Percentiles rank a stretch among this genome's conserved stretches.
phyloP scores from a whole-genome alignment of 2,888 invertebrate species.

The Apocheima hispidaria region DNA sequence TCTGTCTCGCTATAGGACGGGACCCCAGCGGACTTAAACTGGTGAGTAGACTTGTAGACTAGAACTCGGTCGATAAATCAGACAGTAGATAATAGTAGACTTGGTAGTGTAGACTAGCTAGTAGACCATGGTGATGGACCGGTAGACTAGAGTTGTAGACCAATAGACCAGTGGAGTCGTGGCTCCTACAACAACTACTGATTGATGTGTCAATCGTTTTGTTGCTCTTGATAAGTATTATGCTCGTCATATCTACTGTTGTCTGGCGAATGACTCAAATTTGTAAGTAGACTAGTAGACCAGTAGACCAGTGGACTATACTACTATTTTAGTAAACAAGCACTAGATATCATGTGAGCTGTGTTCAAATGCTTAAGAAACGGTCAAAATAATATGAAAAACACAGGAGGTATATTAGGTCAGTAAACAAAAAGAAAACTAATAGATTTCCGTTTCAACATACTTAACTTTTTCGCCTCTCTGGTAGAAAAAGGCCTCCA shows the following conservation, averaged over 20 bases:
- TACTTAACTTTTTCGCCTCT: no score
- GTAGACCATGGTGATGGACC: background rate
- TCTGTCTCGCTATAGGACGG: slow-evolving; percentile 96
- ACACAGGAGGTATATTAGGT: no score
- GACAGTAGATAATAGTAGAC: background rate
- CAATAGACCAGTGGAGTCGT: background rate
- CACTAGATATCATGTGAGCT: no score
- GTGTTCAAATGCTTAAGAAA: background rate
- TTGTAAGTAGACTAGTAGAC: no score
- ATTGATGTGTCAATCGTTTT: background rate
- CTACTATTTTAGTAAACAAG: background rate
- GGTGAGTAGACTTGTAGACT: slow-evolving; percentile 84
- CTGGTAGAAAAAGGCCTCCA: no score
- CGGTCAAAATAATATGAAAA: no score
- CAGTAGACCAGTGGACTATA: background rate
- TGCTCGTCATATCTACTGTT: no score
- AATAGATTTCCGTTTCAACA: no score
- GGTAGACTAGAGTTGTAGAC: background rate
- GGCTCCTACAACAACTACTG: background rate
- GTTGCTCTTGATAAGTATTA: no score
- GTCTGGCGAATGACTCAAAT: no score
- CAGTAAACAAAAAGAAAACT: no score
- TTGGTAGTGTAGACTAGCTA: background rate
- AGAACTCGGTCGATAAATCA: background rate
- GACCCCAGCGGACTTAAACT: slow-evolving; percentile 93